Evolutionary conservation across 2,113 vertebrate species (phyloP), one percentile per base, ranked within the genome.

Genomic region (Upupa epops): DNA sequence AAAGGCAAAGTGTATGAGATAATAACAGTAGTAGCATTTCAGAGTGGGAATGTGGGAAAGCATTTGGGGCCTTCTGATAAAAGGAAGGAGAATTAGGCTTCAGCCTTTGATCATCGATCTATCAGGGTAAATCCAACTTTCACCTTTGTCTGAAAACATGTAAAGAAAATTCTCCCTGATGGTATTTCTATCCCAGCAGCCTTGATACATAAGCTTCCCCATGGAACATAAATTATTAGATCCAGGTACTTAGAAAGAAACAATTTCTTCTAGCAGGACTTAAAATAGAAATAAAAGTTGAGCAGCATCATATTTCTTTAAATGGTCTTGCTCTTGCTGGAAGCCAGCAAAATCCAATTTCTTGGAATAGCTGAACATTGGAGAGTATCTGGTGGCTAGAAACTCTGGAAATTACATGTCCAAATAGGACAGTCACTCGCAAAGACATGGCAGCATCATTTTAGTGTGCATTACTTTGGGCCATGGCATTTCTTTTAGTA

Each of bases 371-470:
- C 8, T 34, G 26, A 72, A 84, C 19, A 52, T 55, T 80, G 1
- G 4, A 18, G 82, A 14, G 10, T 75, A 45, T 18, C 40, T 45
- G 29, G 28, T 65, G 6, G 1, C 36, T 29, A 73, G 17, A 78
- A 85, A 28, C 46, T 78, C 70, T 61, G 37, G 42, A 51, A 85
- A 74, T 32, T 13, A 42, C 3, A 8, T 8, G 17, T 61, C 46
- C 1, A 3, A 65, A 34, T 36, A 0, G 0, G 42, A 66, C n/a
- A 72, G 28, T n/a, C n/a, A 69, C 42, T 65, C 2, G 2, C 28
- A 75, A 69, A 85, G 29, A 12, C 52, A 55, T 7, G 29, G 14
- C 0, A 1, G 14, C 60, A 77, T 40, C 9, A 29, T 59, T 88
- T 79, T 26, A 25, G 28, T 3, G 3, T 42, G 22, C 8, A 20